Evolutionary conservation across 2,797 vertebrate species (phyloP), one percentile per base, ranked within the genome.

Genomic region (Acanthurus leucopareius): DNA sequence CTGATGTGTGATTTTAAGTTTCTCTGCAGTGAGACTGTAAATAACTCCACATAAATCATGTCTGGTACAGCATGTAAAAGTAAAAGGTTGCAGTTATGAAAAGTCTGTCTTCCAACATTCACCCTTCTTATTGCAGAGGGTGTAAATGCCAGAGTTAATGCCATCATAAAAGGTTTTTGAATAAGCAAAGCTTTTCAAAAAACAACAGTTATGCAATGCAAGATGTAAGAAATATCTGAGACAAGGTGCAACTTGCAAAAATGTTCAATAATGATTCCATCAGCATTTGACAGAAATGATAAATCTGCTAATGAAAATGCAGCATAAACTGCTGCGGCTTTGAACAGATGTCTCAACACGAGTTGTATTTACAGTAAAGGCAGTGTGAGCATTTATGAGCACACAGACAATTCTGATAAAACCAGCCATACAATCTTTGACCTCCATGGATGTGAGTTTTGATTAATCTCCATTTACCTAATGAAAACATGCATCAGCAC

Each of bases 341-440:
- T 25, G 35, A 7, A 62, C 44, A 7, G 51, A 73, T 38, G 51
- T 66, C 63, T 47, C 60, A 65, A 19, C 48, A 58, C 19, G 44
- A 10, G 17, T 16, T 58, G n/a, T 53, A 35, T 75, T 82, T 40
- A 73, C 65, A 81, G 72, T 60, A 4, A 49, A 65, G 76, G 6
- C 47, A 82, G n/a, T 2, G 19, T 19, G 22, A n/a, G 22, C 5
- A 19, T 32, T 32, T 32, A 32, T 32, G n/a, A 45, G 25, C n/a
- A 15, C 25, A 61, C 38, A 32, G 19, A 35, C 48, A 42, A 1
- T 25, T 49, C 40, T 32, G 28, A 32, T 32, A 32, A 32, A 0
- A 32, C 28, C 28, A 32, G 25, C 51, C 15, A 38, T 35, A 45
- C 2, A 71, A 13, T 10, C 15, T 48, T 57, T 20, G 47, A 35